These are phyloP conservation scores for Drosophila sordidula DNA, from an alignment of 2,888 invertebrate genomes.

Conservation along the genomic window DNA sequence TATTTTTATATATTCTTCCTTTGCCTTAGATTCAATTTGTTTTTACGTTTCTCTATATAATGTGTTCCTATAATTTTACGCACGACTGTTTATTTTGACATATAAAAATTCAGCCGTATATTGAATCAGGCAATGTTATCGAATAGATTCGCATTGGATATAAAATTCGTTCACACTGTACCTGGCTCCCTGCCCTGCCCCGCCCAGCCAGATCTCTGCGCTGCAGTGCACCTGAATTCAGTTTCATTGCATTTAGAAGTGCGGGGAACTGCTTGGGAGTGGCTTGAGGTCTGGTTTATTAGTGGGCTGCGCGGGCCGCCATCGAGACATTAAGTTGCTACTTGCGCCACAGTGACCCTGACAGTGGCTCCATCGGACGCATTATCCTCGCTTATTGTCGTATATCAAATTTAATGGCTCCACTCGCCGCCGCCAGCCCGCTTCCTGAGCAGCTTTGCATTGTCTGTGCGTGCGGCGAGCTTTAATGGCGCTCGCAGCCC, in stretches of 20 bases:
- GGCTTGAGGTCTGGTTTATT: conserved; percentile 29
- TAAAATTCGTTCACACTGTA: no score
- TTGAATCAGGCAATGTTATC: no score
- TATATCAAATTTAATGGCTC: conserved; percentile 76
- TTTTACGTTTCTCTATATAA: no score
- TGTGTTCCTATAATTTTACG: no score
- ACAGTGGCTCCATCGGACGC: conserved; percentile 27
- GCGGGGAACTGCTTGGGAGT: conserved; percentile 6
- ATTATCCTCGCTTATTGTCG: conserved; percentile 77
- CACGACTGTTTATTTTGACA: no score
- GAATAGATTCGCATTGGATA: no score
- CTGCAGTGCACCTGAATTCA: conserved; percentile 44
- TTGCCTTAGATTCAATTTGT: no score
- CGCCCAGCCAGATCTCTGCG: not conserved
- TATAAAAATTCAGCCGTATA: no score
- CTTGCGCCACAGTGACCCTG: conserved; percentile 16
- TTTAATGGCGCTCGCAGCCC: conserved; percentile 56
- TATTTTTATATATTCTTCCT: no score
- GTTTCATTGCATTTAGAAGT: conserved; percentile 15
- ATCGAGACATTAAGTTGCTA: conserved; percentile 39
- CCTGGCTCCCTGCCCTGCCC: no score
- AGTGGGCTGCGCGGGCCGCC: conserved; percentile 1
- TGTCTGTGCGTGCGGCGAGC: conserved; percentile 46
- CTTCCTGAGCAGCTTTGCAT: conserved; percentile 59
- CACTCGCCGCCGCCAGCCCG: conserved; percentile 42